Evolutionary conservation across 1,140 invertebrate genomes (phyloP).

Genomic region (Hylyphantes graminicola): DNA sequence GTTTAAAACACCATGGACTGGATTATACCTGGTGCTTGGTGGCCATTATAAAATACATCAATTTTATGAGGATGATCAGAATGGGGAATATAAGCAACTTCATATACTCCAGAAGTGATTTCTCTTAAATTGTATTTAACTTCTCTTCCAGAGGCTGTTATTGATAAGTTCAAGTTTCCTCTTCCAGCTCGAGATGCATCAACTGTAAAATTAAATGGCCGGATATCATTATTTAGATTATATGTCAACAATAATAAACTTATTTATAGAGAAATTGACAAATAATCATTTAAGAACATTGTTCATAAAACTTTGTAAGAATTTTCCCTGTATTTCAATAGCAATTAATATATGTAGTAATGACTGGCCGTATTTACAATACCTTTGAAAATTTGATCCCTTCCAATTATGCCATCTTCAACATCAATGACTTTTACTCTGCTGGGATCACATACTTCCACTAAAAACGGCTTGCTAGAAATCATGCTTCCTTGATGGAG

Average conservation of each 20-base stretch:
- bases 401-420: constrained; percentile 83
- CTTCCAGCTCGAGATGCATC: constrained; percentile 79
- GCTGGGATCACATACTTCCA: constrained; percentile 87
- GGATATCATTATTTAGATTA: background rate
- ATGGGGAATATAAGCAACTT: constrained; percentile 87
- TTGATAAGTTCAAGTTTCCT: constrained; percentile 81
- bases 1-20: constrained; percentile 52
- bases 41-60: constrained; percentile 80
- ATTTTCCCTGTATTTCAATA: background rate
- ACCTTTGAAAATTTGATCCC: constrained; percentile 83
- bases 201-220: constrained; percentile 69
- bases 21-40: constrained; percentile 67
- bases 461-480: constrained; percentile 75
- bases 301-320: background rate
- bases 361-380: constrained; percentile 18
- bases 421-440: constrained; percentile 82
- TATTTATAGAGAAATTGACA: too few relatives aligned
- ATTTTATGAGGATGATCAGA: constrained; percentile 84
- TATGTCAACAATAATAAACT: too few relatives aligned
- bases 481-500: constrained; percentile 72
- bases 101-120: constrained; percentile 69
- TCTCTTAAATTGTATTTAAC: constrained; percentile 79
- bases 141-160: constrained; percentile 81
- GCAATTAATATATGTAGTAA: background rate
- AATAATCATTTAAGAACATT: background rate